A percentile compares a stretch with the other conserved stretches of the same genome.
phyloP scores from a whole-genome alignment of 2,113 vertebrate genomes.

The Ammodytes marinus region DNA sequence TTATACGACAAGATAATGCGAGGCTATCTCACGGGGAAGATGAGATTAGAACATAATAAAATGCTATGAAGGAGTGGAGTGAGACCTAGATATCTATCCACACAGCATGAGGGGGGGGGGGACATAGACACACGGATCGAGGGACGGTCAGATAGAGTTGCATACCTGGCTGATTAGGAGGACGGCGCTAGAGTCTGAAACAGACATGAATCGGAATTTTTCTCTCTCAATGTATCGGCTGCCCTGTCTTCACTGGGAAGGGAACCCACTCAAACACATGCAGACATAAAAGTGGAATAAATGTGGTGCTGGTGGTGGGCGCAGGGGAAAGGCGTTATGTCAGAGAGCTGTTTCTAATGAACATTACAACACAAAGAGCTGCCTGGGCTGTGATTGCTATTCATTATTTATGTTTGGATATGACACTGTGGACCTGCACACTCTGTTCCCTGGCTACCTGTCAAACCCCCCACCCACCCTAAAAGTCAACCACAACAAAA shows the following conservation, averaged over 20 bases:
- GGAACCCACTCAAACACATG: slow-evolving; percentile 54
- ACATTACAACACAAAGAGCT: slow-evolving; percentile 44
- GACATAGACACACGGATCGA: slow-evolving; percentile 47
- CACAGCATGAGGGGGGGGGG: background rate
- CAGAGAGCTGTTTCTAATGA: slow-evolving; percentile 57
- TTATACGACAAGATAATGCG: slow-evolving; percentile 55
- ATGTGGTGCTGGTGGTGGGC: slow-evolving; percentile 61
- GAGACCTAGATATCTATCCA: slow-evolving; percentile 58
- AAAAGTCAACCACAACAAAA: background rate
- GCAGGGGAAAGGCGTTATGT: slow-evolving; percentile 52
- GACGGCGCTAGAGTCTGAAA: slow-evolving; percentile 60
- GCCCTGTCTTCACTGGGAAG: slow-evolving; percentile 58
- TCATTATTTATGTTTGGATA: slow-evolving; percentile 50
- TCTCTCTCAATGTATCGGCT: slow-evolving; percentile 25
- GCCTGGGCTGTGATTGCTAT: slow-evolving; percentile 23
- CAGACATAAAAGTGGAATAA: slow-evolving; percentile 58
- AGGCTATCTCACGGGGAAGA: slow-evolving; percentile 53
- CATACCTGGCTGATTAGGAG: slow-evolving; percentile 72
- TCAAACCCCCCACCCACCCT: slow-evolving; percentile 10
- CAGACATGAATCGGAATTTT: slow-evolving; percentile 62
- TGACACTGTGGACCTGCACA: slow-evolving; percentile 14
- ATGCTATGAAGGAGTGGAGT: slow-evolving; percentile 53
- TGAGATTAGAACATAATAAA: slow-evolving; percentile 73
- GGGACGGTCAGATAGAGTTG: slow-evolving; percentile 32
- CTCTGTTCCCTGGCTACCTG: slow-evolving; percentile 23